Evolutionary conservation across 1,140 invertebrate genomes (phyloP), one percentile per base, ranked within the genome.

Genomic region (Drosophila watanabei): DNA sequence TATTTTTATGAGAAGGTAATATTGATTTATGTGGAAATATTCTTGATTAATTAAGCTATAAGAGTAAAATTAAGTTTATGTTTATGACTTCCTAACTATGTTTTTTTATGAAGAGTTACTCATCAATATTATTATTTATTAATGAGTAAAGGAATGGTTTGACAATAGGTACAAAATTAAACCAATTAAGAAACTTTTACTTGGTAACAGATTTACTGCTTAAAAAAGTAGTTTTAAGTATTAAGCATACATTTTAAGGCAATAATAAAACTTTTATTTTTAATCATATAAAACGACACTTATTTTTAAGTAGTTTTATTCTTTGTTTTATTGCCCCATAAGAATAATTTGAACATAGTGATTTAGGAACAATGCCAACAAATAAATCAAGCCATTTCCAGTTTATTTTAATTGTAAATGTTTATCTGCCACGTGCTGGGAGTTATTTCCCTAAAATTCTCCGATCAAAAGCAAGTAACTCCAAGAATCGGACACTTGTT

Each of bases 401-500:
- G 13, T 35, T 18, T 5, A 35, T 61, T 64, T 51, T 28, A 39
- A 35, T 43, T 11, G 5, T 4, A 18, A 59, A n/a, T 41, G 9
- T 54, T 45, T n/a, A 54, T 54, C 7, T 39, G 63, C 63, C 68
- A 71, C 68, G 68, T 71, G 68, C 63, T 71, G 49, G n/a, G 11
- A 46, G 14, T 46, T 2, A 35, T 11, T 56, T 56, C 11, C 4
- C 18, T 45, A 13, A 5, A 35, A 24, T 28, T 35, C 32, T 66
- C 13, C 14, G 66, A 45, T 62, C 43, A 10, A 37, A 30, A 30
- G 10, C 64, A 58, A 35, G 41, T 41, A 87, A 59, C 54, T 76
- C 46, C 62, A 71, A 72, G 65, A 87, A 76, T 43, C 56, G 57
- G 62, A 78, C 83, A 87, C 84, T 88, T 88, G 80, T 88, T 87